A percentile compares a stretch with the other conserved stretches of the same genome.
phyloP scores from a whole-genome alignment of 2,797 vertebrate genomes.

The Sparus aurata region DNA sequence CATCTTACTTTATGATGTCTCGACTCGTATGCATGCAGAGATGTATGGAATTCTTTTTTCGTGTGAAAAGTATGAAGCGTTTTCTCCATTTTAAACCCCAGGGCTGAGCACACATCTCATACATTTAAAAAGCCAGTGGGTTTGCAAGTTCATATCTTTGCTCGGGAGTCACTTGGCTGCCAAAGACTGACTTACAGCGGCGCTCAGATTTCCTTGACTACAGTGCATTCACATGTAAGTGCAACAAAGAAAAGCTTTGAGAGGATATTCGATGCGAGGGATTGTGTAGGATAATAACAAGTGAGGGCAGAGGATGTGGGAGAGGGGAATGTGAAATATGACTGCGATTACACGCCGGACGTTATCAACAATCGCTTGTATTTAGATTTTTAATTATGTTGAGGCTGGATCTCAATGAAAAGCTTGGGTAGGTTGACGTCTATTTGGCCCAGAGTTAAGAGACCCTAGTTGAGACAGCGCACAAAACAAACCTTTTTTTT shows the following conservation, averaged over 20 bases:
- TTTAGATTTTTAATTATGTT: constrained; percentile 8
- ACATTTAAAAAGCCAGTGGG: background rate
- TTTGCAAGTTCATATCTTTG: background rate
- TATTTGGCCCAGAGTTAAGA: background rate
- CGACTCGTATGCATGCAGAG: background rate
- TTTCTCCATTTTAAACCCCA: background rate
- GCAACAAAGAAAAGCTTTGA: constrained; percentile 19
- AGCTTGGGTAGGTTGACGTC: background rate
- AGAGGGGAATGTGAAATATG: constrained; percentile 16
- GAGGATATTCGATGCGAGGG: constrained; percentile 8
- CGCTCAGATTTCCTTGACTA: background rate
- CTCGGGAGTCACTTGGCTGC: background rate
- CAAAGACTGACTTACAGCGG: constrained; percentile 1
- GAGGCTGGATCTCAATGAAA: background rate
- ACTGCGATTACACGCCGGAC: background rate
- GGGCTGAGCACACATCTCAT: background rate
- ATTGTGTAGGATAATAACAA: constrained; percentile 32
- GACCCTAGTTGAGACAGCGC: background rate
- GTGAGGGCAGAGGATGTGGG: constrained; percentile 20
- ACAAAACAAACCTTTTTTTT: background rate
- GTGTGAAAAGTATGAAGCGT: background rate
- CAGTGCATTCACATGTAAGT: background rate
- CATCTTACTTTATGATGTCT: background rate
- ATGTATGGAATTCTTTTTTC: background rate
- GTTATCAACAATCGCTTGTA: background rate